Evolutionary conservation across 2,797 vertebrate species (phyloP).

Genomic region (Pseudochirops corinnae): DNA sequence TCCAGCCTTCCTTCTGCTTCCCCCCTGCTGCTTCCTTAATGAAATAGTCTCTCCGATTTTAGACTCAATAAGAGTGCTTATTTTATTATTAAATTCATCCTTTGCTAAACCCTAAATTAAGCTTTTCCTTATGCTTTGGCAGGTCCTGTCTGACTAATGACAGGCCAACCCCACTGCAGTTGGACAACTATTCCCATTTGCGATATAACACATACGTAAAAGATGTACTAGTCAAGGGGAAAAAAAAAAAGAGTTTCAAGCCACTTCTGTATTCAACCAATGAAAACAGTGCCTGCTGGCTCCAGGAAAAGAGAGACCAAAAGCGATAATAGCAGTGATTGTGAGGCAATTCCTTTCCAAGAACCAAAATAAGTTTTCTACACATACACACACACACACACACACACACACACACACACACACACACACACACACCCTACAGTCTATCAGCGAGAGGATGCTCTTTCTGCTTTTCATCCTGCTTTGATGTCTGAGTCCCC

Average conservation of each 20-base stretch:
- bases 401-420: no score
- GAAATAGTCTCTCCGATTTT: slow-evolving; percentile 59
- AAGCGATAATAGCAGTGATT: slow-evolving; percentile 6
- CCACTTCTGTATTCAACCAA: background rate
- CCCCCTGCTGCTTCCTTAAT: slow-evolving; percentile 19
- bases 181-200: slow-evolving; percentile 56
- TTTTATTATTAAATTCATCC: slow-evolving; percentile 66
- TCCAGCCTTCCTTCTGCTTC: background rate
- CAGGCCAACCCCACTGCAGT: slow-evolving; percentile 57
- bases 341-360: slow-evolving; percentile 23
- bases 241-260: slow-evolving; percentile 6
- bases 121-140: slow-evolving; percentile 55
- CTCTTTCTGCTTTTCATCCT: background rate
- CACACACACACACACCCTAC: background rate
- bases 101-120: slow-evolving; percentile 66
- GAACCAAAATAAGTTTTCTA: slow-evolving; percentile 12
- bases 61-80: slow-evolving; percentile 56
- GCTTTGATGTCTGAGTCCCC: background rate
- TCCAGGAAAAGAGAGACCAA: slow-evolving; percentile 32
- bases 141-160: slow-evolving; percentile 59
- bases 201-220: background rate
- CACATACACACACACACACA: no score
- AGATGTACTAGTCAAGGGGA: background rate
- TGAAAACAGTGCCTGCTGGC: background rate
- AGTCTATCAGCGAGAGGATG: background rate